These are phyloP conservation scores for Bombyx huttoni DNA, from an alignment of 2,888 invertebrate genomes.

Conservation along the genomic window DNA sequence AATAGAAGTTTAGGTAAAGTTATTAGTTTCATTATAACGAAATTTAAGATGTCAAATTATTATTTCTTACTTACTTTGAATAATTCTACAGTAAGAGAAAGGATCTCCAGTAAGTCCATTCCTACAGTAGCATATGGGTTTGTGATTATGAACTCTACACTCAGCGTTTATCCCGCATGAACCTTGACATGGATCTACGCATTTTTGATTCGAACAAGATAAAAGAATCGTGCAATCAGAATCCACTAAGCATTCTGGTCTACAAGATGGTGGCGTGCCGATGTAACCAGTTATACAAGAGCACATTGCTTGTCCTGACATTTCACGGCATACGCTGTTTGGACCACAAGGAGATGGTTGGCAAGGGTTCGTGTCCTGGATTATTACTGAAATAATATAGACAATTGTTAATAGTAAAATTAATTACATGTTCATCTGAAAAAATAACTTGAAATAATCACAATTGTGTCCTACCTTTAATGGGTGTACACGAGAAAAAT, in stretches of 20 bases:
- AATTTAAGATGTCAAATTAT: background rate
- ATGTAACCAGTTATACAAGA: slow-evolving; percentile 83
- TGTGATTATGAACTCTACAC: slow-evolving; percentile 87
- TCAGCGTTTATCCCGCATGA: slow-evolving; percentile 83
- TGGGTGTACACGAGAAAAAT: slow-evolving; percentile 73
- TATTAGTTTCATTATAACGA: background rate
- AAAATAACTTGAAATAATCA: background rate
- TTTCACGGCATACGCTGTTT: slow-evolving; percentile 78
- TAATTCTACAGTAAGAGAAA: slow-evolving; percentile 75
- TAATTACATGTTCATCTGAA: too few species aligned
- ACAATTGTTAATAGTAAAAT: background rate
- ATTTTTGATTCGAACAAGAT: slow-evolving; percentile 85
- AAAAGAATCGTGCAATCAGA: slow-evolving; percentile 82
- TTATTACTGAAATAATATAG: slow-evolving; percentile 21
- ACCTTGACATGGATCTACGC: slow-evolving; percentile 84
- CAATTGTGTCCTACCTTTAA: slow-evolving; percentile 49
- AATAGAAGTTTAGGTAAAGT: slow-evolving; percentile 1
- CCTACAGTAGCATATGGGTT: slow-evolving; percentile 87
- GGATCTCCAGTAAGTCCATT: slow-evolving; percentile 84
- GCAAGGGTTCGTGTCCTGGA: slow-evolving; percentile 66
- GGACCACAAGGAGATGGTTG: slow-evolving; percentile 83
- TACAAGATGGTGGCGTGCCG: slow-evolving; percentile 82
- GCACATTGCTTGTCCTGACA: slow-evolving; percentile 75
- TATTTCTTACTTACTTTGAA: slow-evolving; percentile 33
- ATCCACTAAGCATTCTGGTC: slow-evolving; percentile 87